Evolutionary conservation across 1,140 invertebrate species (phyloP), one percentile per base, ranked within the genome.

Genomic region (Drosophila tsacasi): DNA sequence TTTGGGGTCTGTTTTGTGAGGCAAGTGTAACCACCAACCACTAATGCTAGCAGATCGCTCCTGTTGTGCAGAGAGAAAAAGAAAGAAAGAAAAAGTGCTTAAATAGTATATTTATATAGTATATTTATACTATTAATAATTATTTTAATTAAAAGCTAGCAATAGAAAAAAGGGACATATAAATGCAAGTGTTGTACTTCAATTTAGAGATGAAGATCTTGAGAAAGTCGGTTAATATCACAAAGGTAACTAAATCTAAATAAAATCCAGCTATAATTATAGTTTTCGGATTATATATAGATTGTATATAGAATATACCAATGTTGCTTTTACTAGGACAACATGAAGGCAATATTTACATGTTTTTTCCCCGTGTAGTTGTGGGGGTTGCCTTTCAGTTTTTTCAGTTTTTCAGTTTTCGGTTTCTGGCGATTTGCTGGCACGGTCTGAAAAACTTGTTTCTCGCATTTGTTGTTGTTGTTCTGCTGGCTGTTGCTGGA

Each of bases 361-460:
- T 4, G 15, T 25, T 52, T 75, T 55, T 47, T 64, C 32, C 35
- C 52, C 46, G 44, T 81, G 54, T 59, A 49, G 21, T 61, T 76
- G 63, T 87, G 57, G 72, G 83, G 83, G 73, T 75, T 87, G 76
- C 84, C 80, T 87, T 78, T 80, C 47, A 49, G 71, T 49, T 49
- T 49, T 49, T 49, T 49, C 21, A 35, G 27, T 37, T 37, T 86
- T 77, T 76, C 40, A 40, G 64, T 77, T 62, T 81, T 75, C 25
- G 32, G 57, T 59, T 59, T 76, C 44, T 63, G 77, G 64, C 62
- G 74, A 79, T 83, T 58, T 76, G 73, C 61, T 81, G 82, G 82
- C 82, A 81, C 84, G 82, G 63, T 50, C 65, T 81, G 57, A 90
- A 89, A 76, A 89, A 89, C 84, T 89, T 50, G 84, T 89, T 89